These are phyloP conservation scores for Amphiprion percula DNA, from an alignment of 2,113 vertebrate species.

Conservation along the genomic window DNA sequence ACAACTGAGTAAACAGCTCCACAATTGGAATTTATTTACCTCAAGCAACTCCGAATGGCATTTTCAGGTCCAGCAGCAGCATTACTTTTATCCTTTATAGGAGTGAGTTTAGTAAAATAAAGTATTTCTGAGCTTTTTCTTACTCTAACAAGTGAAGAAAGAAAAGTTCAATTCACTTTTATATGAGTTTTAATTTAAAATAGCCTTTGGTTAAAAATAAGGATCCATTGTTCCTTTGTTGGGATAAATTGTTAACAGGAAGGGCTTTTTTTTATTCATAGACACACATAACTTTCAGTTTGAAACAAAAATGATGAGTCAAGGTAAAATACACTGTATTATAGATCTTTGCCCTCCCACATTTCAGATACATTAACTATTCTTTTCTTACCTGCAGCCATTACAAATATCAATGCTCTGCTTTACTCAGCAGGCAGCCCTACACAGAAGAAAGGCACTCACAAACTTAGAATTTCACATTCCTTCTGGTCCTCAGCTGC, in stretches of 20 bases:
- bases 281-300: constrained; percentile 4
- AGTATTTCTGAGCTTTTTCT: too few species aligned
- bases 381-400: constrained; percentile 51
- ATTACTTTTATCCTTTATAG: neutral
- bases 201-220: constrained; percentile 27
- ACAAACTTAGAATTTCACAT: constrained; percentile 18
- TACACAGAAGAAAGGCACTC: neutral
- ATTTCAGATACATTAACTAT: constrained; percentile 36
- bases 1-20: neutral
- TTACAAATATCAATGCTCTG: constrained; percentile 47
- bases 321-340: constrained; percentile 16
- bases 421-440: constrained; percentile 43
- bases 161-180: neutral
- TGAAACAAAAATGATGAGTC: constrained; percentile 44
- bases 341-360: constrained; percentile 24
- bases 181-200: constrained; percentile 29
- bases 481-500: constrained; percentile 35
- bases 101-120: neutral
- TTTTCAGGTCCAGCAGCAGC: neutral
- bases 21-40: neutral
- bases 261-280: neutral
- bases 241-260: constrained; percentile 1
- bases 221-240: constrained; percentile 17
- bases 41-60: neutral
- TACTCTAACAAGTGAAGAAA: neutral